Evolutionary conservation across 2,888 invertebrate species (phyloP).

Genomic region (Drosophila austrosaltans): DNA sequence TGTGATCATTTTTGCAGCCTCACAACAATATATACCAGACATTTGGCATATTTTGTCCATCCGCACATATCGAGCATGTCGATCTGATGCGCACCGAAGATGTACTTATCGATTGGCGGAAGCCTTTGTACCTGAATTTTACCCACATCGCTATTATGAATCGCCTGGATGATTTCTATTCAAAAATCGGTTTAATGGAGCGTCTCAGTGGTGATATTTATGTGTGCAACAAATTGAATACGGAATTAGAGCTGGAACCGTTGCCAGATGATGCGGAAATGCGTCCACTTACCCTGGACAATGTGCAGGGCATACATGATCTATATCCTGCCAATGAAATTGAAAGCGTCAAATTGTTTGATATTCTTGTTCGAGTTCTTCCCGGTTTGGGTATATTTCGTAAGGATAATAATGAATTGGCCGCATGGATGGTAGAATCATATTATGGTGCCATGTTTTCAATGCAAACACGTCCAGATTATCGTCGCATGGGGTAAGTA

Average conservation of each 20-base stretch:
- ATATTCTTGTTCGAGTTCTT: constrained; percentile 90
- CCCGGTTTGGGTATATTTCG: constrained; percentile 93
- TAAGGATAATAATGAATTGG: constrained; percentile 87
- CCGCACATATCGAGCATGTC: constrained; percentile 89
- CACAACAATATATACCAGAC: constrained; percentile 92
- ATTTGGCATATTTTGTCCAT: constrained; percentile 93
- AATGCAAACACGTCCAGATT: constrained; percentile 93
- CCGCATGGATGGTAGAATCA: constrained; percentile 96
- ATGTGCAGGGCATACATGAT: constrained; percentile 92
- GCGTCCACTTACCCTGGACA: constrained; percentile 89
- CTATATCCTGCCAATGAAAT: constrained; percentile 94
- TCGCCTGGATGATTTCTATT: constrained; percentile 89
- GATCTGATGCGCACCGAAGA: constrained; percentile 90
- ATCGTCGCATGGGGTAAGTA: constrained; percentile 87
- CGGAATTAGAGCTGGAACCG: constrained; percentile 86
- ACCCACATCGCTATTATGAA: constrained; percentile 92
- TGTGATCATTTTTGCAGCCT: constrained; percentile 85
- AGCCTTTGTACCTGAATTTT: constrained; percentile 93
- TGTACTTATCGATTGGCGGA: constrained; percentile 90
- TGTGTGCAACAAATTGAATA: constrained; percentile 88
- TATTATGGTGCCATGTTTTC: constrained; percentile 97
- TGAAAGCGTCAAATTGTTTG: constrained; percentile 92
- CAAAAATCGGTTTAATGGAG: constrained; percentile 86
- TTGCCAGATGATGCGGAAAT: constrained; percentile 89
- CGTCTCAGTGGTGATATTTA: constrained; percentile 92